Evolutionary conservation across 2,797 vertebrate species (phyloP).

Genomic region (Podargus strigoides): DNA sequence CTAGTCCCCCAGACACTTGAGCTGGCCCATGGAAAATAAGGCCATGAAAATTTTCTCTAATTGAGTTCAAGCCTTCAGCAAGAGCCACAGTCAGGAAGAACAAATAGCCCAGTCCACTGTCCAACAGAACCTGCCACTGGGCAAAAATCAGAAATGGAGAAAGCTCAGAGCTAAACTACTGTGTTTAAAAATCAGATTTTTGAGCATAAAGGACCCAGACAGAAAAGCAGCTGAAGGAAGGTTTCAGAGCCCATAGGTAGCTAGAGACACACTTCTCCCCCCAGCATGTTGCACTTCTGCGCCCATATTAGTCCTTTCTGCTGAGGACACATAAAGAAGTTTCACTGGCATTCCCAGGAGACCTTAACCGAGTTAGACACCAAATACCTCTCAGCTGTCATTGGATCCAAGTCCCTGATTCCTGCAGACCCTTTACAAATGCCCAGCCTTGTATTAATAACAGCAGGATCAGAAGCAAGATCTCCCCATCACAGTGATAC

Average conservation of each 20-base stretch:
- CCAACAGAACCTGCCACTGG: background rate
- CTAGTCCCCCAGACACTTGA: rapidly evolving
- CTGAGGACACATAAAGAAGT: background rate
- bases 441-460: background rate
- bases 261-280: background rate
- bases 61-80: background rate
- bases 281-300: background rate
- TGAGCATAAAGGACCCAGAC: background rate
- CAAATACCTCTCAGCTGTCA: background rate
- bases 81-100: background rate
- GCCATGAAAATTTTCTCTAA: background rate
- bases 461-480: background rate
- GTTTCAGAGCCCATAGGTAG: background rate
- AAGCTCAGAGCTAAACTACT: background rate
- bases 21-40: background rate
- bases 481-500: background rate
- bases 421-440: background rate
- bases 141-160: background rate
- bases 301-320: background rate
- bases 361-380: background rate
- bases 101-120: background rate
- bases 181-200: background rate
- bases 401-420: background rate
- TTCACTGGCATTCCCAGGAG: background rate
- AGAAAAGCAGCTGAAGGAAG: background rate